Base-by-base conservation (phyloP, 2,888 invertebrate genomes). In the Eupithecia subumbrata region DNA sequence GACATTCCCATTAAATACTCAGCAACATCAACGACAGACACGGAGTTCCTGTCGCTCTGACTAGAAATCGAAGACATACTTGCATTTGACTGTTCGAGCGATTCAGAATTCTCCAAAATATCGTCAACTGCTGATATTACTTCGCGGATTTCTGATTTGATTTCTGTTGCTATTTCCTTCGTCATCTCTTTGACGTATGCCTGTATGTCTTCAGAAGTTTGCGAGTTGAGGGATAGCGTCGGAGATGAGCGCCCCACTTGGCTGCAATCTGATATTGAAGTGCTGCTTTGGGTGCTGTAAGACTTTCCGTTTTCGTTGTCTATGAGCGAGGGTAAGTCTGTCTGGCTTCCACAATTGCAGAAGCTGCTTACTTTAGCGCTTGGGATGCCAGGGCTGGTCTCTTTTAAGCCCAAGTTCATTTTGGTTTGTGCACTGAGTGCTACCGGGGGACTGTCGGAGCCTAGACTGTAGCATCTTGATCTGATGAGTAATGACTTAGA, bases 91-190 rank as follows among this genome's bases (percentile, higher is more conserved):
- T 95, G 94, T 82, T 96, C 96, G 9, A 95, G 86, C 0, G 94
- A 91, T 84, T 96, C 97, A 0, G 96, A 96, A 86, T 96, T 97
- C 78, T 97, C 97, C 48, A 97, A 90, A 69, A 97, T 97, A 86
- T 97, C 97, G 82, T 97, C 97, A 0, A 97, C 97, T 89, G 96
- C 96, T 2, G 96, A 97, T 82, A 97, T 97, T 0, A 97, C 97
- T 89, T 96, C 97, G 9, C 97, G 95, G 63, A 97, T 97, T 93
- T 97, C 97, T 2, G 97, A 97, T 87, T 97, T 97, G 30, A 97
- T 97, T 91, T 97, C 97, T 14, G 97, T 97, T 1, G 97, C 97
- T 78, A 97, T 92, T 91, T 97, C 97, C 90, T 96, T 96, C 7
- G 97, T 97, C 89, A 97, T 96, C 90, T 97, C 97, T 83, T 97